Evolutionary conservation across 2,113 vertebrate genomes (phyloP), one percentile per base, ranked within the genome.

Genomic region (Phrynosoma platyrhinos): DNA sequence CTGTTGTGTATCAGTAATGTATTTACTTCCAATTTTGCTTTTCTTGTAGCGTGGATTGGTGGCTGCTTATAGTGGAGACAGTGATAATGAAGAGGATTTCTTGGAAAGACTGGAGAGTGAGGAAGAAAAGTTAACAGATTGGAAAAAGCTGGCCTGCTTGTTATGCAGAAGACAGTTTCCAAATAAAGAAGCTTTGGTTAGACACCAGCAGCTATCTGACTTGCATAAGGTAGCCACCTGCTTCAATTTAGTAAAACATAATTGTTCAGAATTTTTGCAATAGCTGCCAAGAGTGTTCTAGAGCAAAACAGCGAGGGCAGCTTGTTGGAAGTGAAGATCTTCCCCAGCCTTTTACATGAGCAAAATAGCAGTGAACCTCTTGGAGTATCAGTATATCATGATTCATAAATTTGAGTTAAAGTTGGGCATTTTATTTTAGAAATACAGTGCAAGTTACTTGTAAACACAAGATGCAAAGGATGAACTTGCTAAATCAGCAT

Each of bases 131-230:
- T 89, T 99, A 89, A 99, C 98, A 0, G 99, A 99, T 95, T 99
- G 98, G 98, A 98, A 98, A 88, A 99, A 99, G 94, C 93, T 99
- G 95, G 99, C 99, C 21, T 99, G 99, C 87, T 92, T 99, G 86
- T 96, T 99, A 10, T 99, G 99, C 91, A 97, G 99, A 90, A 97
- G 99, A 84, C 98, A 99, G 82, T 99, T 99, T 92, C 99, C 99
- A 55, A 99, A 98, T 93, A 99, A 97, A 95, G 99, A 99, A 16
- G 97, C 97, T 78, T 95, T 99, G 30, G 91, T 98, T 87, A 95
- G 99, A 87, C 99, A 99, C 92, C 99, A 99, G 91, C 99, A 99
- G 89, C 97, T 99, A 30, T 99, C 99, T 0, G 99, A 99, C 89
- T 96, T 99, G 20, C 99, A 99, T 96, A 99, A 99, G 98, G 99